These are phyloP conservation scores for Adela reaumurella DNA, from an alignment of 2,888 invertebrate species.

Conservation along the genomic window DNA sequence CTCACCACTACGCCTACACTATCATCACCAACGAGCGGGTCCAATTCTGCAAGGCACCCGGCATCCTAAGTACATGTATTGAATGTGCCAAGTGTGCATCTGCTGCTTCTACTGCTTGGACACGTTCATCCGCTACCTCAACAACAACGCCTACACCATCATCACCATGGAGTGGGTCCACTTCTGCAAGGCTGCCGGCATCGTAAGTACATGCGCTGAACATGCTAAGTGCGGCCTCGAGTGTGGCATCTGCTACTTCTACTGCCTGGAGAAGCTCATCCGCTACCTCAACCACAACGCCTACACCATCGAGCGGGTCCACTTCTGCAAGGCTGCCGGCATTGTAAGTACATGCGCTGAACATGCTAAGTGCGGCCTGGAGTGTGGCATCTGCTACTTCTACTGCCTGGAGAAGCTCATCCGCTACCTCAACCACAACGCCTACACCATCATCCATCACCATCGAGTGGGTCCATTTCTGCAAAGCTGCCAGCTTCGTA, in stretches of 20 bases:
- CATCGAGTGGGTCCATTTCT: too few species aligned
- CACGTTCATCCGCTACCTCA: conserved; percentile 75
- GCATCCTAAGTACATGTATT: too few species aligned
- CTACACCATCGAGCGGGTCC: conserved; percentile 79
- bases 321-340: too few species aligned
- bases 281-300: conserved; percentile 82
- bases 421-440: conserved; percentile 77
- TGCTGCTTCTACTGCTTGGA: conserved; percentile 78
- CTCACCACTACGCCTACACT: conserved; percentile 63
- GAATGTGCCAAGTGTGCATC: conserved; percentile 64
- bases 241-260: conserved; percentile 78
- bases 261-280: conserved; percentile 74
- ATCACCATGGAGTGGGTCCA: too few species aligned
- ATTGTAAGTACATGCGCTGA: too few species aligned
- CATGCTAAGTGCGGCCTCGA: conserved; percentile 62
- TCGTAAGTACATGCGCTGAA: too few species aligned
- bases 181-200: too few species aligned
- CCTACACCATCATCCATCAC: conserved; percentile 93
- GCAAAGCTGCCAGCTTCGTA: too few species aligned
- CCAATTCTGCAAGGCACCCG: too few species aligned
- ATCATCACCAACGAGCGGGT: too few species aligned
- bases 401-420: conserved; percentile 58
- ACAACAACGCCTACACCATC: conserved; percentile 83
- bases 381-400: conserved; percentile 89
- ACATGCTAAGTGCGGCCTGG: conserved; percentile 71